Base-by-base conservation (phyloP, 1,140 invertebrate species). In the Cardiocondyla obscurior region DNA sequence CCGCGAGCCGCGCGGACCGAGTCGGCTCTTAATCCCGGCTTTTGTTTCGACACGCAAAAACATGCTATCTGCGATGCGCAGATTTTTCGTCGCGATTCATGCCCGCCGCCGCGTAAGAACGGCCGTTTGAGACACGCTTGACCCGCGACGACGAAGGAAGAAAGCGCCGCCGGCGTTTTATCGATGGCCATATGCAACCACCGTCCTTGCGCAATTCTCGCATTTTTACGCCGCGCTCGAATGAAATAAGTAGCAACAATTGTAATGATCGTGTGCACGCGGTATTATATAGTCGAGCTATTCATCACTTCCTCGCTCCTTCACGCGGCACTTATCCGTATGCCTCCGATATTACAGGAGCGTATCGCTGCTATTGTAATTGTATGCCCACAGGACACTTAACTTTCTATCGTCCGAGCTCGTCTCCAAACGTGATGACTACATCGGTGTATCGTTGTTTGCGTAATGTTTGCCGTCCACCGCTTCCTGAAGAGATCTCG, bases 331-430 rank as follows among this genome's bases (percentile, higher is more conserved):
- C 62, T 69, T 79, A 53, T 30, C 16, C 49, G 25, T 19, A 44
- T 53, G 8, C 22, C 62, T 51, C 25, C 62, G 46, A 79, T 53
- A 67, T 77, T 77, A 77, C 74, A 69, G 62, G 46, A 53, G 62
- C 62, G 46, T 79, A 74, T 74, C 46, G 57, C 33, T 25, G 69
- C n/a, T 55, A 82, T 82, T 76, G 53, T 82, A 82, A 82, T 76
- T 76, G 70, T 46, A 60, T 74, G 69, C 70, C 81, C 16, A 82
- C 22, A 33, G 64, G 46, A 62, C 49, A 83, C 62, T 53, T 42
- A 44, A 74, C 82, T 87, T 87, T 84, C 82, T 81, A 81, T 73
- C 69, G 67, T 64, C 79, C 39, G 51, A 81, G 70, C 60, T 62
- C 62, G 60, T 79, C 81, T 69, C 39, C 53, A 67, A 42, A 51